These are phyloP conservation scores for Brachyhypopomus occidentalis DNA, from an alignment of 2,113 vertebrate genomes.

Conservation along the genomic window DNA sequence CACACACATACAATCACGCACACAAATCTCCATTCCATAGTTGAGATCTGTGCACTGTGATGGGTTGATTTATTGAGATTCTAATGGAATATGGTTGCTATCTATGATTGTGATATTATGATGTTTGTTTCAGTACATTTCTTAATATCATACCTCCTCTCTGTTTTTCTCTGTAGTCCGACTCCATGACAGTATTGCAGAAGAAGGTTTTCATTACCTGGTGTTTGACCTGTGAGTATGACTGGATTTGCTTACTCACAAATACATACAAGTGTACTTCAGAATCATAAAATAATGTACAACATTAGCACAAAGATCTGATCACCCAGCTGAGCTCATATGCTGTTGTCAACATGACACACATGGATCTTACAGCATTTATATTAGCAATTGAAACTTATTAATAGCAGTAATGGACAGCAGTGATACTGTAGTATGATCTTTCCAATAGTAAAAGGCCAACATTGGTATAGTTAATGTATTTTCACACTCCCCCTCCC, in stretches of 20 bases:
- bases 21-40: not conserved
- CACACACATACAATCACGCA: not conserved
- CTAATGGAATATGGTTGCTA: not conserved
- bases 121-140: not conserved
- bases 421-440: not conserved
- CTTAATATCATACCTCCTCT: not conserved
- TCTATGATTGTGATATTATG: not conserved
- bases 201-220: conserved; percentile 55
- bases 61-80: conserved; percentile 1
- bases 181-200: conserved; percentile 54
- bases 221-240: conserved; percentile 54
- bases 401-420: too few species aligned
- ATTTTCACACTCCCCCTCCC: not conserved
- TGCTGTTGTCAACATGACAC: not conserved
- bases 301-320: not conserved
- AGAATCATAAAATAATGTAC: not conserved
- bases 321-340: not conserved
- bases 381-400: not conserved
- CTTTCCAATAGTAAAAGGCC: too few species aligned
- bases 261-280: not conserved
- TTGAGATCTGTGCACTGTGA: conserved; percentile 2
- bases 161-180: conserved; percentile 40
- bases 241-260: not conserved
- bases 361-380: not conserved
- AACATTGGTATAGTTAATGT: not conserved